A percentile compares a stretch with the other conserved stretches of the same genome.
Conservation (phyloP, 2,113 vertebrate species). For the Origma solitaria region DNA sequence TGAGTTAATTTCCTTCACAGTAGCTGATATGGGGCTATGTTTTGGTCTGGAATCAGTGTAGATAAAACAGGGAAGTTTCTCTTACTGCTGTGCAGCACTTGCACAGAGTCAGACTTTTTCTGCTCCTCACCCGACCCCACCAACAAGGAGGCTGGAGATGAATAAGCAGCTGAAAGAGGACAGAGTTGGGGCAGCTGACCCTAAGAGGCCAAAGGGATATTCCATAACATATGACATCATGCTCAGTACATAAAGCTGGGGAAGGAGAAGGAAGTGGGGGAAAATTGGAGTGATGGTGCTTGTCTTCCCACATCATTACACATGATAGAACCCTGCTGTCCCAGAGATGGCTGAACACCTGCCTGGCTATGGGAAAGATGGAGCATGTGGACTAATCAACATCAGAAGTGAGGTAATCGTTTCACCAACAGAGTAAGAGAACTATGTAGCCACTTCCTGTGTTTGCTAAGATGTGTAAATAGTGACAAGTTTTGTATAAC, state of each 20-base stretch:
- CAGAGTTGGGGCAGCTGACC: background rate
- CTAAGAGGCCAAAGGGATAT: background rate
- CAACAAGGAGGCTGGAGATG: background rate
- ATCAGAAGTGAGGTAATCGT: background rate
- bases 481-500: background rate
- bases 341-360: background rate
- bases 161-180: background rate
- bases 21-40: background rate
- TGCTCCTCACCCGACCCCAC: background rate
- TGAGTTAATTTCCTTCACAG: background rate
- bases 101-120: background rate
- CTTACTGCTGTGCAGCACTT: background rate
- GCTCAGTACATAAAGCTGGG: background rate
- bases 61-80: background rate
- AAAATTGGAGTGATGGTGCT: background rate
- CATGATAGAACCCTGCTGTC: background rate
- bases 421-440: background rate
- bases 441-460: background rate
- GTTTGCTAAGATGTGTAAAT: background rate
- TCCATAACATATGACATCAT: no score
- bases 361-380: background rate
- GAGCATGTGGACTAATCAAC: background rate
- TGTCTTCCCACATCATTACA: background rate
- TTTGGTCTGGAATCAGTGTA: background rate
- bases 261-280: background rate